These are phyloP conservation scores for Lasioglossum pauxillum DNA, from an alignment of 2,888 invertebrate genomes.

Conservation along the genomic window DNA sequence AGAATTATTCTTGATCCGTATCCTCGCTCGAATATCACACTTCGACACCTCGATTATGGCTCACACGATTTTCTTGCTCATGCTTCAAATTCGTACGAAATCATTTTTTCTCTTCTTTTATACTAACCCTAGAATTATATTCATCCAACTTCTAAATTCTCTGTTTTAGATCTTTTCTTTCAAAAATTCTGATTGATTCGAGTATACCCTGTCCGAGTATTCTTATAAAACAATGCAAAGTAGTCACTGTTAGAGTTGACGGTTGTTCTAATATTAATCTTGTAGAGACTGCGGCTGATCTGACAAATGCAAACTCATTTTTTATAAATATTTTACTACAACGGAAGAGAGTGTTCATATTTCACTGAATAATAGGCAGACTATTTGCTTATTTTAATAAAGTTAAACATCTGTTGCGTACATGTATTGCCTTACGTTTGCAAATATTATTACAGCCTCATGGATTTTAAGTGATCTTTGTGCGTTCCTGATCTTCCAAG, in stretches of 20 bases:
- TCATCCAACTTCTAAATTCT: neutral
- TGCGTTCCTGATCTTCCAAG: neutral
- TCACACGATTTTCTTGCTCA: neutral
- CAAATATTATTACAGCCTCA: neutral
- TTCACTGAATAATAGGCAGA: neutral
- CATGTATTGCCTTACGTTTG: neutral
- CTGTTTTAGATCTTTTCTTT: neutral
- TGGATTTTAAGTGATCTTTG: neutral
- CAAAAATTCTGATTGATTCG: neutral
- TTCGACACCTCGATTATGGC: neutral
- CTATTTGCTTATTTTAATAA: neutral
- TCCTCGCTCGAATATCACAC: constrained; percentile 1
- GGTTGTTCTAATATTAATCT: neutral
- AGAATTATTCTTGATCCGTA: constrained; percentile 4
- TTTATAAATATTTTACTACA: neutral
- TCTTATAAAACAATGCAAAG: neutral
- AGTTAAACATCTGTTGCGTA: neutral
- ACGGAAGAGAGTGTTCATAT: neutral
- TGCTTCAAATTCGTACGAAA: neutral
- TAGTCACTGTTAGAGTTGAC: neutral
- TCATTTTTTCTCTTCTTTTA: neutral
- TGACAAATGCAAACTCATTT: neutral
- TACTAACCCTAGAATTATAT: neutral
- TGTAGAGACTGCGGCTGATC: neutral
- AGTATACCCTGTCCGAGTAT: no score